Conservation (phyloP, 2,888 invertebrate species). For the Oxycera nigricornis region DNA sequence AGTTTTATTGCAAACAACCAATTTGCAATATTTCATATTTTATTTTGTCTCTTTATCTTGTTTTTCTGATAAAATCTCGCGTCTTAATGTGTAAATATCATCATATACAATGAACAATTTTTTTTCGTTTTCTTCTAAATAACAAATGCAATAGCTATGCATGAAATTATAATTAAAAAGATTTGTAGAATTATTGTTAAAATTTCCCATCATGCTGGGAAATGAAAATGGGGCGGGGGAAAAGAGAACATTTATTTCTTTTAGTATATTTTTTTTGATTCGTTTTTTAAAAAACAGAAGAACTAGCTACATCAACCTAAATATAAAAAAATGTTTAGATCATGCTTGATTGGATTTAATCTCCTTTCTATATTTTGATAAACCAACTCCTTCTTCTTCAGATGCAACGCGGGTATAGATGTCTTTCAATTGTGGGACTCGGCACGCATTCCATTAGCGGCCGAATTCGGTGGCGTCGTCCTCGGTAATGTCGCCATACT, state of each 20-base stretch:
- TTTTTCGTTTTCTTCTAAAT: conserved; percentile 23
- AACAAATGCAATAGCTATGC: conserved; percentile 39
- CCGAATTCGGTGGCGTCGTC: conserved; percentile 62
- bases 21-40: conserved; percentile 32
- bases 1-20: too few relatives aligned
- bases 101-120: conserved; percentile 40
- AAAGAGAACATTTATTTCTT: neutral
- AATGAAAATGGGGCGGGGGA: conserved; percentile 30
- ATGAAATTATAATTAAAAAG: conserved; percentile 37
- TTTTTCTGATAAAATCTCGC: conserved; percentile 41
- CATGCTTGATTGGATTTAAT: neutral
- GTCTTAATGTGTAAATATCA: conserved; percentile 43
- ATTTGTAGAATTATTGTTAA: conserved; percentile 26
- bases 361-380: neutral
- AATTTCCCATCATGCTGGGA: conserved; percentile 23
- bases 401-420: conserved; percentile 38
- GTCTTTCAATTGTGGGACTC: conserved; percentile 30
- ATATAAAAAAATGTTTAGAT: conserved; percentile 27
- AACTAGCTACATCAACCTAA: conserved; percentile 40
- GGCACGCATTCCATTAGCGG: conserved; percentile 53
- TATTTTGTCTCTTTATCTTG: conserved; percentile 30
- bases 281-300: conserved; percentile 24
- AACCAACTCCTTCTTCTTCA: conserved; percentile 27
- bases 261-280: conserved; percentile 25
- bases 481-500: conserved; percentile 91